Percentiles rank a stretch among this genome's conserved stretches.
phyloP scores from a whole-genome alignment of 2,113 vertebrate genomes.

The Gulo gulo region DNA sequence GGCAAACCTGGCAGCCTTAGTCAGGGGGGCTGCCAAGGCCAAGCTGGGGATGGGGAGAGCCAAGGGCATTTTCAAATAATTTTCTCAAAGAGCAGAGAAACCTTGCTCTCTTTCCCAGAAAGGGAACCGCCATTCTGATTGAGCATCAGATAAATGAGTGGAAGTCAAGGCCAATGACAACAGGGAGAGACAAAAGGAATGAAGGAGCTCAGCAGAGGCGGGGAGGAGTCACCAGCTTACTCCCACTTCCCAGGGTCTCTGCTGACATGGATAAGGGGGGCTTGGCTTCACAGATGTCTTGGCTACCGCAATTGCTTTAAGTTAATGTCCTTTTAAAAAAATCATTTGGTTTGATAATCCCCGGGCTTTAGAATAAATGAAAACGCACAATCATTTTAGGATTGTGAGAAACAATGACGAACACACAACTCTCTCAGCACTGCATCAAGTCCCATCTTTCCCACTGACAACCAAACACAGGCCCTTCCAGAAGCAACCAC shows the following conservation, averaged over 20 bases:
- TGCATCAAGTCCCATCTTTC: not conserved
- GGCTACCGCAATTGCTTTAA: not conserved
- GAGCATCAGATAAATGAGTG: not conserved
- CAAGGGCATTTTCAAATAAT: not conserved
- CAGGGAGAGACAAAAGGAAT: not conserved
- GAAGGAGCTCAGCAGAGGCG: not conserved
- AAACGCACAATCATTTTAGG: not conserved
- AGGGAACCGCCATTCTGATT: not conserved
- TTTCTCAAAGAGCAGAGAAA: not conserved
- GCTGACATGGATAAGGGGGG: rapidly evolving
- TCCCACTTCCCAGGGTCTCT: not conserved
- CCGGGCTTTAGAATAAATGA: not conserved
- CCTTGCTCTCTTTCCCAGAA: not conserved
- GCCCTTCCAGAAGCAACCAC: rapidly evolving
- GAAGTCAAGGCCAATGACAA: not conserved
- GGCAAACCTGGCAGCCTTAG: not conserved
- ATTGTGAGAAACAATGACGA: not conserved
- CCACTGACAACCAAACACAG: not conserved
- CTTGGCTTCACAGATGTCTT: not conserved
- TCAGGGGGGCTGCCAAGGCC: not conserved
- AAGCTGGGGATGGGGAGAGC: not conserved
- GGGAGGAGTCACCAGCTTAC: not conserved
- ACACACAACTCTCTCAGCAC: not conserved
- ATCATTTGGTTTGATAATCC: not conserved
- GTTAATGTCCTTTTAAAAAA: not conserved